A percentile compares a stretch with the other conserved stretches of the same genome.
Evolutionary conservation across 2,797 vertebrate species (phyloP).

Genomic region (Phataginus tricuspis): DNA sequence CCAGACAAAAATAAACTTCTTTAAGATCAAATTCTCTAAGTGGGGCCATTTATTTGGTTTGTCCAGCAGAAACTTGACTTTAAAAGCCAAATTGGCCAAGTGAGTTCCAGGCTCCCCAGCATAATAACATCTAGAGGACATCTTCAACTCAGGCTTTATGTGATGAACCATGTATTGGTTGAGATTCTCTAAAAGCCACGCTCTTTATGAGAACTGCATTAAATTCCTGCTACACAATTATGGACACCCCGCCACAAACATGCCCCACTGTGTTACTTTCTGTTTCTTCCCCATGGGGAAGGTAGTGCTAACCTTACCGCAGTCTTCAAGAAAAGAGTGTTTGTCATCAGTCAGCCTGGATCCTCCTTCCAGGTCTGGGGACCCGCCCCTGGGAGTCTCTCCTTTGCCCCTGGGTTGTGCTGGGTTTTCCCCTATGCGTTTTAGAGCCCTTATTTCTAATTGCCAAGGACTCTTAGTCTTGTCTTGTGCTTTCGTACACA

Average conservation of each 20-base stretch:
- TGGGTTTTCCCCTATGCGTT: neutral
- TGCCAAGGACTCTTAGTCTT: neutral
- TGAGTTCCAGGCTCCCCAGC: neutral
- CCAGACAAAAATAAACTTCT: slow-evolving; percentile 66
- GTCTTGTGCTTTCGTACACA: neutral
- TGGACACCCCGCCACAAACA: neutral
- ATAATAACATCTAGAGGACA: neutral
- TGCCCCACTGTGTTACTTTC: fast-evolving
- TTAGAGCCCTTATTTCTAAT: neutral
- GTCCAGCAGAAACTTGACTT: slow-evolving; percentile 30
- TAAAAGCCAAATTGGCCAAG: slow-evolving; percentile 32
- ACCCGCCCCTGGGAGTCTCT: neutral
- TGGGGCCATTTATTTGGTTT: slow-evolving; percentile 41
- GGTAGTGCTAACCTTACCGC: neutral
- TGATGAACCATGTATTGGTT: neutral
- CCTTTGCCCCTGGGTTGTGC: neutral
- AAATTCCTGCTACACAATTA: neutral
- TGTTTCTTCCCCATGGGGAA: neutral
- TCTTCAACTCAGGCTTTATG: neutral
- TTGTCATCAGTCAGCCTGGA: neutral
- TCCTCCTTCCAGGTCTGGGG: neutral
- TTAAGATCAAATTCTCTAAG: slow-evolving; percentile 38
- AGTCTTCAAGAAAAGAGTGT: neutral
- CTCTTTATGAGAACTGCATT: neutral
- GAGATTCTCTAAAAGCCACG: neutral